Percentiles rank a stretch among this genome's conserved stretches.
Conservation (phyloP, 1,140 invertebrate species). For the Papilio dardanus region DNA sequence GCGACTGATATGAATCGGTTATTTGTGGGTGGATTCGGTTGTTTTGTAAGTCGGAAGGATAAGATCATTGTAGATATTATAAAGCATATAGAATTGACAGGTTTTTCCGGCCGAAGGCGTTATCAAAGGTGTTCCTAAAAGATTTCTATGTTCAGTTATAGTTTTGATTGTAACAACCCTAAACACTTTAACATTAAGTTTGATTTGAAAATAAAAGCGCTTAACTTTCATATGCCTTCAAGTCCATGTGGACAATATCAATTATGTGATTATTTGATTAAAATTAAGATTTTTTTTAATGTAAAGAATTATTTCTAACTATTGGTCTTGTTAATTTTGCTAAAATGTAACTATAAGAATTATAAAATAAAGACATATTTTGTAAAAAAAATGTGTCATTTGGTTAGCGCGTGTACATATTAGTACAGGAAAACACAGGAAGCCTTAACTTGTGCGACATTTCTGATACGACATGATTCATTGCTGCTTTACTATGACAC, state of each 20-base stretch:
- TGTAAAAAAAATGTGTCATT: constrained; percentile 54
- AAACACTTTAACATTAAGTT: neutral
- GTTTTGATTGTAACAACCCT: neutral
- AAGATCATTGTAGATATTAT: too few species aligned
- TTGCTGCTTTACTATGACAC: neutral
- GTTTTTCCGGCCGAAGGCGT: neutral
- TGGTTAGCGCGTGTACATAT: constrained; percentile 48
- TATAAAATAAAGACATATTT: constrained; percentile 35
- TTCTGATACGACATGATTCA: neutral
- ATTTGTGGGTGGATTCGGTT: neutral
- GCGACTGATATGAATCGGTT: neutral
- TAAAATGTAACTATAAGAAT: neutral
- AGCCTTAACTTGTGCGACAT: constrained; percentile 7
- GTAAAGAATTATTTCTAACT: neutral
- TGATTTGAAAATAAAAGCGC: neutral
- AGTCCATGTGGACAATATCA: neutral
- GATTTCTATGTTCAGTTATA: neutral
- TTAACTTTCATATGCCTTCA: neutral
- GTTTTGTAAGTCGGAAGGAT: neutral
- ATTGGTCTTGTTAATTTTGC: neutral
- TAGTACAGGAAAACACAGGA: constrained; percentile 32
- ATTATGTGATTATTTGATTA: neutral
- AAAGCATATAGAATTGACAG: neutral
- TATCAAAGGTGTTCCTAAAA: neutral
- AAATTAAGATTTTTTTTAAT: neutral